Conservation (phyloP, 2,888 invertebrate genomes). For the Lithophane semibrunnea region DNA sequence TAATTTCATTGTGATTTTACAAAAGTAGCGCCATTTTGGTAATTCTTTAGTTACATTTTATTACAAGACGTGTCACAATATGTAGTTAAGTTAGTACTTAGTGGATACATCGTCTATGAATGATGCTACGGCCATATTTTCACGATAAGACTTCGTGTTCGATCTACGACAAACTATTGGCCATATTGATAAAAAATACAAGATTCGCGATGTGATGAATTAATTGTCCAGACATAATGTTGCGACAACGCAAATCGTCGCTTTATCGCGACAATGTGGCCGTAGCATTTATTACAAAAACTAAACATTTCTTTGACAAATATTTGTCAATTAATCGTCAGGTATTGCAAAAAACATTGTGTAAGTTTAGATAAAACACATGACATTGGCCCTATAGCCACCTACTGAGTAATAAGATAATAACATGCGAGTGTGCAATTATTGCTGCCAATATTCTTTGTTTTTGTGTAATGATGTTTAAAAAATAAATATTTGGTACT, state of each 20-base stretch:
- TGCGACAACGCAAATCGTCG: too few species aligned
- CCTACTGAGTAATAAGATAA: constrained; percentile 47
- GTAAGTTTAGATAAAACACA: constrained; percentile 28
- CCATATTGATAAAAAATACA: too few species aligned
- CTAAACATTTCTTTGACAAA: too few species aligned
- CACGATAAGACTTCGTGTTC: too few species aligned
- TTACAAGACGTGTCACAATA: neutral
- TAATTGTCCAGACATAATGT: too few species aligned
- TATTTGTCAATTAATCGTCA: constrained; percentile 4
- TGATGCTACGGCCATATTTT: too few species aligned
- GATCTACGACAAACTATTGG: too few species aligned
- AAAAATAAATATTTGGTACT: constrained; percentile 6
- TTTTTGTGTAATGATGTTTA: constrained; percentile 2
- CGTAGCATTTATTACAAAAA: too few species aligned
- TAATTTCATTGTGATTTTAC: constrained; percentile 1
- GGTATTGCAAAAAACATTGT: constrained; percentile 16
- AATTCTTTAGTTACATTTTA: neutral
- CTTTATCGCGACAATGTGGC: too few species aligned
- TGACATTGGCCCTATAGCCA: constrained; percentile 62
- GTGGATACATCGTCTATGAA: too few species aligned
- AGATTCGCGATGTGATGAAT: too few species aligned
- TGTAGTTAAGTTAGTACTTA: neutral
- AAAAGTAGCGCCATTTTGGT: constrained; percentile 7
- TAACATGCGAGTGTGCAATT: constrained; percentile 45
- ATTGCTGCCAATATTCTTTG: constrained; percentile 46